A percentile compares a stretch with the other conserved stretches of the same genome.
Conservation (phyloP, 2,888 invertebrate genomes). For the Labia minor region DNA sequence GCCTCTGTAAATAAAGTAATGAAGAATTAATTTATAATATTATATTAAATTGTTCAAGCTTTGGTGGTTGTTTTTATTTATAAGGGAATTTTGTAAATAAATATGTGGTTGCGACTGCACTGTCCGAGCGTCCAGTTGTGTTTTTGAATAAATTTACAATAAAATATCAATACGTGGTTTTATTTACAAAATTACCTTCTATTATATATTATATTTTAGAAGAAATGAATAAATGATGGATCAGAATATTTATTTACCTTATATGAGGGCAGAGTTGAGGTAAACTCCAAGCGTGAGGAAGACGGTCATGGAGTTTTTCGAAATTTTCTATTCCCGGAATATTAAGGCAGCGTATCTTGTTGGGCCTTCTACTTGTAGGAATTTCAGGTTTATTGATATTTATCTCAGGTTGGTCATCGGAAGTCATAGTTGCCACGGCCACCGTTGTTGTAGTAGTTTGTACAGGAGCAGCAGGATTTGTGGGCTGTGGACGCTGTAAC, state of each 20-base stretch:
- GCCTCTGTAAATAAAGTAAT: constrained; percentile 35
- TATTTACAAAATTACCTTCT: too few species aligned
- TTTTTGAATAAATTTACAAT: too few species aligned
- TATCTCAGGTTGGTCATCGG: neutral
- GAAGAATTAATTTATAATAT: too few species aligned
- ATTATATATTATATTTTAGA: neutral
- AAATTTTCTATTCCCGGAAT: constrained; percentile 72
- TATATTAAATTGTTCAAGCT: too few species aligned
- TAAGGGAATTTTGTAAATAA: too few species aligned
- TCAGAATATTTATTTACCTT: constrained; percentile 30
- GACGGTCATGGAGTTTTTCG: constrained; percentile 52
- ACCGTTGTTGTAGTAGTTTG: constrained; percentile 4
- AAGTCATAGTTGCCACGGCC: neutral
- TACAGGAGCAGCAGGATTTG: constrained; percentile 14
- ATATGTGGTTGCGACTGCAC: too few species aligned
- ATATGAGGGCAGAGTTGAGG: constrained; percentile 45
- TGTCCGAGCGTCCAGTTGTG: too few species aligned
- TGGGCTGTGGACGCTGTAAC: constrained; percentile 17
- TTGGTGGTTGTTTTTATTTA: too few species aligned
- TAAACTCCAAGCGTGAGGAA: constrained; percentile 66
- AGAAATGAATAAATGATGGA: too few species aligned
- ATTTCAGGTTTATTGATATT: neutral
- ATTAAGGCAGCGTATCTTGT: constrained; percentile 49
- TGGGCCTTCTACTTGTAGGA: neutral
- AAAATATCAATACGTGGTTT: too few species aligned